Evolutionary conservation across 2,797 vertebrate species (phyloP).

Genomic region (Masticophis lateralis): DNA sequence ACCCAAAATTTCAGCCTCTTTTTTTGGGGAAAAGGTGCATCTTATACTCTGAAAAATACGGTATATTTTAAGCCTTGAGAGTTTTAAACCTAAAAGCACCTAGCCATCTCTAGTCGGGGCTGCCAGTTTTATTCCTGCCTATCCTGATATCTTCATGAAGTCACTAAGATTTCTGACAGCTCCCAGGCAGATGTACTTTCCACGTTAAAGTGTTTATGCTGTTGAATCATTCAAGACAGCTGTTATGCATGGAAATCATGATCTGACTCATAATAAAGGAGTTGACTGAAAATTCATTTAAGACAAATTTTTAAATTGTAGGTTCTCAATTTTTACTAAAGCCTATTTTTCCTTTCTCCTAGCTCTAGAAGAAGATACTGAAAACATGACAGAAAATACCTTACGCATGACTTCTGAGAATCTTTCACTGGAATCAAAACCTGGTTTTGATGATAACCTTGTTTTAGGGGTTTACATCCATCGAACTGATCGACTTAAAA

Average conservation of each 20-base stretch:
- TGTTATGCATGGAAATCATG: background rate
- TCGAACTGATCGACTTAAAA: conserved; percentile 86
- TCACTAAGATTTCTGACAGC: background rate
- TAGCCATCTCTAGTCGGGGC: background rate
- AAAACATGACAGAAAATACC: conserved; percentile 50
- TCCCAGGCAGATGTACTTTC: background rate
- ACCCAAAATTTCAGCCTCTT: too few relatives aligned
- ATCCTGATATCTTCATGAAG: background rate
- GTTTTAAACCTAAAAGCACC: background rate
- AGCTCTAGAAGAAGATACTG: conserved; percentile 56
- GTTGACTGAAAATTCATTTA: background rate
- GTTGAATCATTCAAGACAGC: background rate
- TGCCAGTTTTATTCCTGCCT: background rate
- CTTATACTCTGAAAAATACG: too few relatives aligned
- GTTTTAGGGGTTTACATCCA: conserved; percentile 90
- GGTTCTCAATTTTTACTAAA: background rate
- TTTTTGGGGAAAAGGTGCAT: too few relatives aligned
- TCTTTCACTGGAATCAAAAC: conserved; percentile 60
- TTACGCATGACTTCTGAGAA: conserved; percentile 56
- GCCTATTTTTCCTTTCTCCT: conserved; percentile 27
- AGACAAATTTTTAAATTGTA: background rate
- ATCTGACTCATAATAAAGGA: background rate
- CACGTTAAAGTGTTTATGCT: background rate
- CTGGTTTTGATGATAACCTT: conserved; percentile 79
- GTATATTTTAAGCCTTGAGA: background rate